Conservation (phyloP, 1,140 invertebrate species). For the Drosophila seguyi region DNA sequence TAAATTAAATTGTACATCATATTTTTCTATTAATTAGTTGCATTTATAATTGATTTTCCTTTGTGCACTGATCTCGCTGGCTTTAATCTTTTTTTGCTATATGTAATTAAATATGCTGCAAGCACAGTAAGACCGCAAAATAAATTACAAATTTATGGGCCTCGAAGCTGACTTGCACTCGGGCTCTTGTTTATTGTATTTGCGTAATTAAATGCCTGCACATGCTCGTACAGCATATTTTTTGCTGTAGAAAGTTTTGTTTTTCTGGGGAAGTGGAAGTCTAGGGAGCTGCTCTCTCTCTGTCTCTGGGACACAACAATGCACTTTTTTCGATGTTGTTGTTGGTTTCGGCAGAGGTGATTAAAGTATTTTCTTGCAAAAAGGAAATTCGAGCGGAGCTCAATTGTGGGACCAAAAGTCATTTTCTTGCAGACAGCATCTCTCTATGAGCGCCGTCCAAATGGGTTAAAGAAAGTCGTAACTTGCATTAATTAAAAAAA, state of each 20-base stretch:
- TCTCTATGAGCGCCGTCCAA: conserved; percentile 24
- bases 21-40: background rate
- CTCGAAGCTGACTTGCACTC: conserved; percentile 38
- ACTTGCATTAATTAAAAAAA: conserved; percentile 75
- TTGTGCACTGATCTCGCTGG: background rate
- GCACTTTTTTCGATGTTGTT: conserved; percentile 34
- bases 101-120: conserved; percentile 24
- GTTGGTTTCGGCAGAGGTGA: conserved; percentile 34
- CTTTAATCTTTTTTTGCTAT: conserved; percentile 5
- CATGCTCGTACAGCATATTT: conserved; percentile 33
- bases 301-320: conserved; percentile 43
- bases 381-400: conserved; percentile 49
- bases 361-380: conserved; percentile 58
- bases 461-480: conserved; percentile 78
- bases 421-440: conserved; percentile 41
- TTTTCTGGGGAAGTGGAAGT: conserved; percentile 35
- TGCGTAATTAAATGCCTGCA: conserved; percentile 66
- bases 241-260: conserved; percentile 60
- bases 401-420: conserved; percentile 33
- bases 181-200: conserved; percentile 63
- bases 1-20: background rate
- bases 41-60: background rate
- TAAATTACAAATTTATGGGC: conserved; percentile 61
- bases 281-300: conserved; percentile 41
- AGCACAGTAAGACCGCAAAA: conserved; percentile 17